Percentiles rank a stretch among this genome's conserved stretches.
Conservation (phyloP, 2,113 vertebrate species). For the Bambusicola thoracicus region DNA sequence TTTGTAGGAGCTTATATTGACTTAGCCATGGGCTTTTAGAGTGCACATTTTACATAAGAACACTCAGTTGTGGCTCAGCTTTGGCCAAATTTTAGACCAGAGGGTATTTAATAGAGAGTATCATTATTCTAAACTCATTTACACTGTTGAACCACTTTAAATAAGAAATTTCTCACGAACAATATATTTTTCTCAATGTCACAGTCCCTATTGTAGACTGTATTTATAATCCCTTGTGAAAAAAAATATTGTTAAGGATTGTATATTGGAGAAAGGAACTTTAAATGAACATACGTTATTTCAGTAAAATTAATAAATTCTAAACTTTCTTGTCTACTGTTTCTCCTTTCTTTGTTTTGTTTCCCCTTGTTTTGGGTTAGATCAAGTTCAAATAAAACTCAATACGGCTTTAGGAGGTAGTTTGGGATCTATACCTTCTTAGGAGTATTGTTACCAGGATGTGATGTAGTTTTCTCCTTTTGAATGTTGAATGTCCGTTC, state of each 20-base stretch:
- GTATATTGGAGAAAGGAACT: neutral
- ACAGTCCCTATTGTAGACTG: neutral
- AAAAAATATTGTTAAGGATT: conserved; percentile 20
- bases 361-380: neutral
- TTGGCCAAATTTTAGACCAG: neutral
- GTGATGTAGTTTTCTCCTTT: neutral
- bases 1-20: neutral
- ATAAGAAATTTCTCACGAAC: neutral
- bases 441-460: neutral
- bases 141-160: neutral
- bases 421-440: neutral
- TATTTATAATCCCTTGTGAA: neutral
- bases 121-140: neutral
- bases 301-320: neutral
- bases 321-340: neutral
- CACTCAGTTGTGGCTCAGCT: neutral
- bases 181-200: conserved; percentile 11
- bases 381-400: neutral
- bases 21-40: neutral
- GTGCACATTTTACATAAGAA: neutral
- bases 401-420: neutral
- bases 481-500: neutral
- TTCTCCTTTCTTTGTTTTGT: neutral
- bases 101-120: neutral
- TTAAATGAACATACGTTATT: neutral